Conservation (phyloP, 2,797 vertebrate species). For the Lophius americanus region DNA sequence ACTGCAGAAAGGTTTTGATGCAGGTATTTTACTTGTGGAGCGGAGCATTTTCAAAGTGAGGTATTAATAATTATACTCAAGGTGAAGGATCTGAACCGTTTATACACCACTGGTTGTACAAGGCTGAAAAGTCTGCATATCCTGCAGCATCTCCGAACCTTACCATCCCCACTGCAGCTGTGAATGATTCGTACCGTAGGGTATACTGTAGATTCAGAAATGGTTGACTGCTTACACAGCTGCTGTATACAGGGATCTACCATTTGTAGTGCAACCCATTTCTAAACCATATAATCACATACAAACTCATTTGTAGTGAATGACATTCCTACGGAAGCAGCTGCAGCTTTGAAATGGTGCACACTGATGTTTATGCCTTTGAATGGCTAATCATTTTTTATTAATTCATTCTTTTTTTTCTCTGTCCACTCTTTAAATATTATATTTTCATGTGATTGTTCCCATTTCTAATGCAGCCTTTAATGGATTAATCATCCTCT, state of each 20-base stretch:
- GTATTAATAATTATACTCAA: too few relatives aligned
- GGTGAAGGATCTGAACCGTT: too few relatives aligned
- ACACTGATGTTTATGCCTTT: constrained; percentile 50
- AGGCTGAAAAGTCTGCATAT: constrained; percentile 27
- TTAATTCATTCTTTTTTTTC: constrained; percentile 33
- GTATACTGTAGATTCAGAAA: constrained; percentile 26
- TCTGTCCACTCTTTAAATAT: constrained; percentile 52
- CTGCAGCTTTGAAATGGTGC: constrained; percentile 57
- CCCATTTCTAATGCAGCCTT: constrained; percentile 46
- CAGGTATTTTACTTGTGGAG: too few relatives aligned
- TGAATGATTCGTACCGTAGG: constrained; percentile 23
- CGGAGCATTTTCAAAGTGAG: too few relatives aligned
- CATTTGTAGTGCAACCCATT: constrained; percentile 34
- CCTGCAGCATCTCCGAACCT: constrained; percentile 35
- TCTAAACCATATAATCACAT: constrained; percentile 47
- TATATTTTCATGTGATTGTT: constrained; percentile 50
- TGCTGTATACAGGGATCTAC: constrained; percentile 25
- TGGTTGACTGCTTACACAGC: constrained; percentile 36
- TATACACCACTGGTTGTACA: neutral
- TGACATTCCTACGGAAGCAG: constrained; percentile 55
- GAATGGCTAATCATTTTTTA: constrained; percentile 33
- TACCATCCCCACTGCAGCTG: constrained; percentile 29
- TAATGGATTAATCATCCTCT: constrained; percentile 63
- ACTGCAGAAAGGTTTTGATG: too few relatives aligned
- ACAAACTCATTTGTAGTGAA: constrained; percentile 42